These are phyloP conservation scores for Hydra vulgaris DNA, from an alignment of 30 jellyfish, hydroid and myxozoan genomes.

Conservation along the genomic window DNA sequence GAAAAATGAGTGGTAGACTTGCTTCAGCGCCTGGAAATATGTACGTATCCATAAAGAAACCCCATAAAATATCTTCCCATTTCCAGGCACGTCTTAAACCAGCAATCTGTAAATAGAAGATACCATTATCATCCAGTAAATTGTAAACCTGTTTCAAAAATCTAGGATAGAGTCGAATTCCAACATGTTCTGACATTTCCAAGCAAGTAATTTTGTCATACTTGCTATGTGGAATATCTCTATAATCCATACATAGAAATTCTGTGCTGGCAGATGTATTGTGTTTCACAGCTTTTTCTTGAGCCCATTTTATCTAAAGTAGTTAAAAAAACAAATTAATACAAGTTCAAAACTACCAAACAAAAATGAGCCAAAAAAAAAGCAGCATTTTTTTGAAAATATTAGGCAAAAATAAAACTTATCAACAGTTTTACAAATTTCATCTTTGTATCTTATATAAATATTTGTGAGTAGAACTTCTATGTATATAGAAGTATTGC, in stretches of 20 bases:
- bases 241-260: conserved; percentile 61
- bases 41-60: conserved; percentile 82
- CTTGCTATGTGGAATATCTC: conserved; percentile 55
- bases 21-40: conserved; percentile 98
- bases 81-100: conserved; percentile 93
- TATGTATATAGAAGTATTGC: no score
- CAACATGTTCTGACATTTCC: conserved; percentile 96
- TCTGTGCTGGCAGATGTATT: conserved; percentile 35
- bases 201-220: conserved; percentile 80
- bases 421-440: no score
- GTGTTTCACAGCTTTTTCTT: conserved; percentile 32
- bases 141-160: conserved; percentile 73
- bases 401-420: no score
- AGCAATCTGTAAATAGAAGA: conserved; percentile 76
- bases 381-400: no score
- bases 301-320: conserved; percentile 52
- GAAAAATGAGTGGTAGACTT: conserved; percentile 78
- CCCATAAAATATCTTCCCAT: conserved; percentile 96
- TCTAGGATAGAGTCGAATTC: conserved; percentile 57
- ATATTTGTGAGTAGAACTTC: no score
- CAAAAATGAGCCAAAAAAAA: no score
- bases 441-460: no score
- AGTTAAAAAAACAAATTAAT: neutral
- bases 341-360: no score
- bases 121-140: conserved; percentile 77